Evolutionary conservation across 2,113 vertebrate species (phyloP), one percentile per base, ranked within the genome.

Genomic region (Naja naja): DNA sequence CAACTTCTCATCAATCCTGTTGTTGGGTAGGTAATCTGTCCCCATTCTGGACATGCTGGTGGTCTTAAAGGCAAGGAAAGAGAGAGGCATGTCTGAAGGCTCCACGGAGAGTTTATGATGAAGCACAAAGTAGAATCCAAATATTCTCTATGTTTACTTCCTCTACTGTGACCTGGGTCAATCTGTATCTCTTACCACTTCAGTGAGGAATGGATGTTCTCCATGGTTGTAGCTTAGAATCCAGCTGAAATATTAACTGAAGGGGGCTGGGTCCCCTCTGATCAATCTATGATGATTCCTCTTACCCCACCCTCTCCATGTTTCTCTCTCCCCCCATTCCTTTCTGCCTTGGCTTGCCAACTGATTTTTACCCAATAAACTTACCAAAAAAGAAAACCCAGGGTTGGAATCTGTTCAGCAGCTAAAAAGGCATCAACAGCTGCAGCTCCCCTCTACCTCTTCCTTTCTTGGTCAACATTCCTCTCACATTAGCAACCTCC

Each of bases 401-500:
- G 34, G 74, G 34, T 81, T 81, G 74, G 34, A 91, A 92, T 95
- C 92, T 54, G 52, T 4, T 91, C 95, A 91, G 94, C 92, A 94
- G 92, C 96, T 95, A 91, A 89, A 94, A 94, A 94, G 92, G 88
- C 88, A 53, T 94, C 69, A 96, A 90, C 20, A 8, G 14, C n/a
- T 53, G 22, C 95, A 96, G 96, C 96, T 97, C 96, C 94, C 74
- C 91, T 56, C 30, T 89, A 53, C 94, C 93, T 87, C 92, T 56
- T 39, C 30, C 88, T 12, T 56, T 92, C 53, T 8, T 60, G 1
- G 53, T 97, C 95, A 92, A 92, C 95, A 97, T 97, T 97, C 97
- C 92, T 92, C 96, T 97, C 97, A 97, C 95, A 94, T 97, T 89
- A 52, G 90, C 91, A 93, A 96, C 1, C 81, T 95, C 95, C 54